phyloP scores from a whole-genome alignment of 2,797 vertebrate genomes.

The Australoheros facetus region DNA sequence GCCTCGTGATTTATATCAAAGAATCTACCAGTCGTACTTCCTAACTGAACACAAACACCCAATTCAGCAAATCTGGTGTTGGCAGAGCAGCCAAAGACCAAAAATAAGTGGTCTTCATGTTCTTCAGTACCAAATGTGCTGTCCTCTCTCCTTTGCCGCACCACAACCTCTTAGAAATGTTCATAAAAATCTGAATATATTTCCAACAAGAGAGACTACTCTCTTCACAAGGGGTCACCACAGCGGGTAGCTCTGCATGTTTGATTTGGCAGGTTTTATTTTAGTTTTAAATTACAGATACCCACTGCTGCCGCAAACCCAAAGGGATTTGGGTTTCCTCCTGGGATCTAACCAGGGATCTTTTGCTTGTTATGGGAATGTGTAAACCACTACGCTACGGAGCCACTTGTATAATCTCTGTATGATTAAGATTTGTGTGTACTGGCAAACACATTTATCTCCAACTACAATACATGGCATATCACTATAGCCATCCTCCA shows the following conservation, averaged over 20 bases:
- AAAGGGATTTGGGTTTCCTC: too few relatives aligned
- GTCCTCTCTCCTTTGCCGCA: background rate
- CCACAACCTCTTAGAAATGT: background rate
- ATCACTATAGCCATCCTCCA: background rate
- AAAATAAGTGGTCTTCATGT: background rate
- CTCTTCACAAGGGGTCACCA: too few relatives aligned
- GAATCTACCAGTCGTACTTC: background rate
- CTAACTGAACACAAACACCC: background rate
- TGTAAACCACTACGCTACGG: background rate
- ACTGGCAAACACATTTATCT: background rate
- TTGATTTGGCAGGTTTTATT: background rate
- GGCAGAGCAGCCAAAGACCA: background rate
- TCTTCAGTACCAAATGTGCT: background rate
- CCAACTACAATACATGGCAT: background rate
- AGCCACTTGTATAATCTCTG: background rate
- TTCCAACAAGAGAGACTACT: background rate
- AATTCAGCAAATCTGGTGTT: background rate
- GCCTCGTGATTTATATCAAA: background rate
- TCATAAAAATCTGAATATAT: background rate
- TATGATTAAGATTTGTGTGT: background rate
- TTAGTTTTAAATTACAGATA: too few relatives aligned
- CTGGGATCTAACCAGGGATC: background rate
- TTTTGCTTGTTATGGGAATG: background rate
- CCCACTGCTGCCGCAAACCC: too few relatives aligned
- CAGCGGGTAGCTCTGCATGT: background rate